Conservation (phyloP, 2,888 invertebrate genomes). For the Branchinecta sandiegonensis region DNA sequence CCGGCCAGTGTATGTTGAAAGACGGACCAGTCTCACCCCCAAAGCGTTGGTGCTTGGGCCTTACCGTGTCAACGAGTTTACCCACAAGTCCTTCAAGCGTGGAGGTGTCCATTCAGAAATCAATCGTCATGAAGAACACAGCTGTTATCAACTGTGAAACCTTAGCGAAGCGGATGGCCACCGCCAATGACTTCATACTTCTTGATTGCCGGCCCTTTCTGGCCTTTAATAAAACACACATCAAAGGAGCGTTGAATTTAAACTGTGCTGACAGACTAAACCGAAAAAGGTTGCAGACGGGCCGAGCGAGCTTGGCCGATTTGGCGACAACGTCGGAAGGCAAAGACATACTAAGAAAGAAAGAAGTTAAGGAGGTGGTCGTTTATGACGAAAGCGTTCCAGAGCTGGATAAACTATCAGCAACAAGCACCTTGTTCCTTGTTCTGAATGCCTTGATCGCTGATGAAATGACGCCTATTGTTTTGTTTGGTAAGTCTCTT, state of each 20-base stretch:
- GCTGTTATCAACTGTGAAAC: slow-evolving; percentile 40
- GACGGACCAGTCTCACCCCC: slow-evolving; percentile 18
- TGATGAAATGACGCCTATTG: slow-evolving; percentile 48
- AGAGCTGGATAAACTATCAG: slow-evolving; percentile 45
- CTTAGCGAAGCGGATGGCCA: slow-evolving; percentile 36
- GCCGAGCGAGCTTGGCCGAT: slow-evolving; percentile 49
- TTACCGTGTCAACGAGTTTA: slow-evolving; percentile 27
- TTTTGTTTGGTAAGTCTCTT: slow-evolving; percentile 47
- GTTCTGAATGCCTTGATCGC: slow-evolving; percentile 50
- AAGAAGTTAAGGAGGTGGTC: slow-evolving; percentile 46
- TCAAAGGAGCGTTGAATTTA: slow-evolving; percentile 51
- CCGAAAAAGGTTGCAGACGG: slow-evolving; percentile 48
- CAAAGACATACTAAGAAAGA: slow-evolving; percentile 45
- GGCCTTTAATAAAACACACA: slow-evolving; percentile 52
- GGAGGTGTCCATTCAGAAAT: slow-evolving; percentile 40
- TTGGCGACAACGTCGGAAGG: slow-evolving; percentile 48
- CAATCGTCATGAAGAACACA: slow-evolving; percentile 41
- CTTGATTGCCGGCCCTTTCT: slow-evolving; percentile 54
- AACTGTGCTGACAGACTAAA: slow-evolving; percentile 56
- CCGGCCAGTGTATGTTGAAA: neutral
- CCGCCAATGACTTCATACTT: slow-evolving; percentile 36
- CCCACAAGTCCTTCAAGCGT: slow-evolving; percentile 38
- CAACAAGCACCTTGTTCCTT: slow-evolving; percentile 46
- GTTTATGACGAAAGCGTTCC: slow-evolving; percentile 53
- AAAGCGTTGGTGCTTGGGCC: slow-evolving; percentile 23